Conservation (phyloP, 1,140 invertebrate species). For the Maconellicoccus hirsutus region DNA sequence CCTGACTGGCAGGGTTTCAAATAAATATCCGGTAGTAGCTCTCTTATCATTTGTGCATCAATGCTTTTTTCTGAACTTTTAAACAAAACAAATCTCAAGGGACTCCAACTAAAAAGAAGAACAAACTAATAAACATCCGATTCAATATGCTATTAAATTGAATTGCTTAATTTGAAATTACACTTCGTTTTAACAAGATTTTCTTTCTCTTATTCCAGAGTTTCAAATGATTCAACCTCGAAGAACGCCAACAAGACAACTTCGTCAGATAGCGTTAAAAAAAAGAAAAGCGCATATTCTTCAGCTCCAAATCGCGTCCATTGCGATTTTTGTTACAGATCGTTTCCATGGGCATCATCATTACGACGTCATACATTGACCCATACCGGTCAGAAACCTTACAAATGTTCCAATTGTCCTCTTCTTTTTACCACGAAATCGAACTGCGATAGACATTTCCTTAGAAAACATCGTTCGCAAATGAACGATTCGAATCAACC, state of each 20-base stretch:
- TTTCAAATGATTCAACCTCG: constrained; percentile 42
- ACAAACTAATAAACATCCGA: too few relatives aligned
- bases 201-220: constrained; percentile 3
- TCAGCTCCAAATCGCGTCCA: constrained; percentile 82
- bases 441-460: constrained; percentile 86
- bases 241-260: constrained; percentile 35
- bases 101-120: too few relatives aligned
- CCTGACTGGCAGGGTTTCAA: too few relatives aligned
- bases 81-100: too few relatives aligned
- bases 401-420: constrained; percentile 81
- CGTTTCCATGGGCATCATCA: constrained; percentile 93
- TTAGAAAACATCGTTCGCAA: constrained; percentile 37
- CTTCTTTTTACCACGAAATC: constrained; percentile 92
- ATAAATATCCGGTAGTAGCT: too few relatives aligned
- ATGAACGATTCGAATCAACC: constrained; percentile 7
- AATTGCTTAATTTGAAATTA: too few relatives aligned
- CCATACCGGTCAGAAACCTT: constrained; percentile 92
- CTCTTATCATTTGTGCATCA: too few relatives aligned
- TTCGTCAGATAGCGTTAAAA: constrained; percentile 32
- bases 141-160: too few relatives aligned
- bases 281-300: constrained; percentile 91
- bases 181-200: too few relatives aligned
- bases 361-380: constrained; percentile 82
- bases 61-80: too few relatives aligned
- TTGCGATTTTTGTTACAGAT: constrained; percentile 81